These are phyloP conservation scores for Cydia amplana DNA, from an alignment of 1,140 invertebrate species.

Conservation along the genomic window DNA sequence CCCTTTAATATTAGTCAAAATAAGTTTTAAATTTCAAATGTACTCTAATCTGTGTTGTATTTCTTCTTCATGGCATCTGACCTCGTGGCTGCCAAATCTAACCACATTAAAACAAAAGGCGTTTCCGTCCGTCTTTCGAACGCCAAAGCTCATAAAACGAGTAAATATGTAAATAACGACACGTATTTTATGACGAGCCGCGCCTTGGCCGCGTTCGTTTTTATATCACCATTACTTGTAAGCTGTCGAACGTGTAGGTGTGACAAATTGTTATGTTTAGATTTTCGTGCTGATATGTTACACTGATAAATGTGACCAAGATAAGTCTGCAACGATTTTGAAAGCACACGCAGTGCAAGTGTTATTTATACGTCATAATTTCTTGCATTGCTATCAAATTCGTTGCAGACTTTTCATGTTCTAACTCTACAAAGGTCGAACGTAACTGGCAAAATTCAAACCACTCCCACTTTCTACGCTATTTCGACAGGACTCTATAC, in stretches of 20 bases:
- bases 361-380: too few species aligned
- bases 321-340: too few species aligned
- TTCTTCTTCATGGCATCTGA: background rate
- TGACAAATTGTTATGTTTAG: too few species aligned
- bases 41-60: background rate
- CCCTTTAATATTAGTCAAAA: too few species aligned
- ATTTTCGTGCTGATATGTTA: too few species aligned
- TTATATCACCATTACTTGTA: background rate
- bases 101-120: slow-evolving; percentile 15
- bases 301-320: too few species aligned
- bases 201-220: slow-evolving; percentile 7
- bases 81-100: background rate
- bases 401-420: too few species aligned
- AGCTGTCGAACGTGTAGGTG: too few species aligned
- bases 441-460: background rate
- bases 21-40: too few species aligned
- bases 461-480: background rate
- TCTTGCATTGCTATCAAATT: too few species aligned
- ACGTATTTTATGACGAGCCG: background rate
- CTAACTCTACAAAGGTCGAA: background rate
- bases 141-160: slow-evolving; percentile 7
- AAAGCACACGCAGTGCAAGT: too few species aligned
- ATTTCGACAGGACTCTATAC: background rate
- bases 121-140: slow-evolving; percentile 2
- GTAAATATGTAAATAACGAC: slow-evolving; percentile 7